Percentiles rank a stretch among this genome's conserved stretches.
Evolutionary conservation across 2,797 vertebrate genomes (phyloP).

Genomic region (Macropus fuliginosus): DNA sequence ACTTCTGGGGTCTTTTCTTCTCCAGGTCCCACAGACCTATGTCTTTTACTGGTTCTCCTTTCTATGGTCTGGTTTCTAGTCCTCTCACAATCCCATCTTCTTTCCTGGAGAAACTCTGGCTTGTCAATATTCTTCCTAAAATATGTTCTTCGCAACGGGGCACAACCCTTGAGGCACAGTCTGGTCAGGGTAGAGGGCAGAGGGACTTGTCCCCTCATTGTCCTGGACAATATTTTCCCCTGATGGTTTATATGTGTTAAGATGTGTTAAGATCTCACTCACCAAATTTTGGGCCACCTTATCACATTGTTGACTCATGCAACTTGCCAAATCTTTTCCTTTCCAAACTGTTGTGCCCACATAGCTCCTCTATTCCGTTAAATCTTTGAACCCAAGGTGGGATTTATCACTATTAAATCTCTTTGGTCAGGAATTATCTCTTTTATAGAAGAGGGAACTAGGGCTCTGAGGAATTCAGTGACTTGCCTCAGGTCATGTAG

Average conservation of each 20-base stretch:
- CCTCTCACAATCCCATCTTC: background rate
- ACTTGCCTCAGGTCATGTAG: rapidly evolving
- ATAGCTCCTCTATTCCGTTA: too few relatives aligned
- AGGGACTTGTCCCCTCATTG: background rate
- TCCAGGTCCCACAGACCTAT: background rate
- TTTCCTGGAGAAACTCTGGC: background rate
- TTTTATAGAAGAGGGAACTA: background rate
- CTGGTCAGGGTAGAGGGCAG: background rate
- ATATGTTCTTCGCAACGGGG: background rate
- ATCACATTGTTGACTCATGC: background rate
- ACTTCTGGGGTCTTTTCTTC: background rate
- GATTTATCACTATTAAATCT: background rate
- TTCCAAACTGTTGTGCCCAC: background rate
- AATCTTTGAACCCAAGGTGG: background rate
- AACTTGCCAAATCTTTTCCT: background rate
- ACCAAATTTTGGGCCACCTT: background rate
- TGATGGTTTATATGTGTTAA: background rate
- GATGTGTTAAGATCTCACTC: background rate
- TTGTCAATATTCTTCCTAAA: background rate
- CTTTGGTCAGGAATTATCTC: background rate
- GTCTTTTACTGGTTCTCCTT: background rate
- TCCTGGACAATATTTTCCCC: background rate
- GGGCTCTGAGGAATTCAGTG: background rate
- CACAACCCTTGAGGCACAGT: background rate
- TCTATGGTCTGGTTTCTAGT: background rate